Percentiles rank a stretch among this genome's conserved stretches.
Evolutionary conservation across 2,888 invertebrate species (phyloP).

Genomic region (Nebria salina): DNA sequence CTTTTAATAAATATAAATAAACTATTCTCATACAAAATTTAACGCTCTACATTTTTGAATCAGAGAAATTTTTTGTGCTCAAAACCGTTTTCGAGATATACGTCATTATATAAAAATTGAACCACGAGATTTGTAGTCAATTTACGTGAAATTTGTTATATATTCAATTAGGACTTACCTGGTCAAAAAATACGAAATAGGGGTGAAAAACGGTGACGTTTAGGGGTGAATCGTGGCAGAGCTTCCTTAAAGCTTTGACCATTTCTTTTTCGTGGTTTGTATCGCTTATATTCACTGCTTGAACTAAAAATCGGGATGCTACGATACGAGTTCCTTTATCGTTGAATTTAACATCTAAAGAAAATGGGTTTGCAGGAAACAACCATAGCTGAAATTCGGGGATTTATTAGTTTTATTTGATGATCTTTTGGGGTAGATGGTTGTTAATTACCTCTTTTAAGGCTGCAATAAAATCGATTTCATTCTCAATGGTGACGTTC

Average conservation of each 20-base stretch:
- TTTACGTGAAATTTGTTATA: too few species aligned
- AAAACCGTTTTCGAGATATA: too few species aligned
- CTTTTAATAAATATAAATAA: too few species aligned
- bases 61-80: too few species aligned
- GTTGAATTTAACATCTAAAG: conserved; percentile 86
- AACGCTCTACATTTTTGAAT: too few species aligned
- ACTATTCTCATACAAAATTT: too few species aligned
- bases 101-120: too few species aligned
- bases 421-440: background rate
- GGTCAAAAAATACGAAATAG: conserved; percentile 95
- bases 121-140: too few species aligned
- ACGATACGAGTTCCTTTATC: conserved; percentile 77
- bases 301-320: conserved; percentile 87
- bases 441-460: conserved; percentile 72
- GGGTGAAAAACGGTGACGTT: conserved; percentile 95
- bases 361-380: conserved; percentile 80
- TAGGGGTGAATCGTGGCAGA: conserved; percentile 79
- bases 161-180: conserved; percentile 63
- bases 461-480: conserved; percentile 76
- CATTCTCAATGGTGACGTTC: conserved; percentile 79
- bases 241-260: conserved; percentile 81
- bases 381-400: conserved; percentile 72
- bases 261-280: conserved; percentile 92
- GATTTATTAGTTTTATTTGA: background rate
- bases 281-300: conserved; percentile 88